Conservation (phyloP, 2,888 invertebrate genomes). For the Caenorhabditis panamensis region DNA sequence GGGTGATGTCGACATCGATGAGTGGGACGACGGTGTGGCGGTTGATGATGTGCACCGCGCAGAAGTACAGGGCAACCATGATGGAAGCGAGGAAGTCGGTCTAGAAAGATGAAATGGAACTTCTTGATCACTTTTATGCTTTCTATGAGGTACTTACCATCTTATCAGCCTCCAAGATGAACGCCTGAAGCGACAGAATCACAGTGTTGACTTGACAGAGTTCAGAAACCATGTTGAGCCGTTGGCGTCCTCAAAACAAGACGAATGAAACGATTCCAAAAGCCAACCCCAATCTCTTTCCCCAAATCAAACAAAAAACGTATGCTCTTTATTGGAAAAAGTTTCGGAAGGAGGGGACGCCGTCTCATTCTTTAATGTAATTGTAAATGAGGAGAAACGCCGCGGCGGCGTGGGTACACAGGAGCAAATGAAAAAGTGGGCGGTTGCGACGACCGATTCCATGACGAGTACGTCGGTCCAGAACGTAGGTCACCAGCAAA, state of each 20-base stretch:
- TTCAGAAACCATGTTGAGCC: neutral
- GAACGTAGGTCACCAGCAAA: slow-evolving; percentile 21
- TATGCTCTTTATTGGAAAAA: slow-evolving; percentile 7
- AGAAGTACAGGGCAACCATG: slow-evolving; percentile 7
- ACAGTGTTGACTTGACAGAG: slow-evolving; percentile 10
- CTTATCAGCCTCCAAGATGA: slow-evolving; percentile 7
- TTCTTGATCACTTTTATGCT: neutral
- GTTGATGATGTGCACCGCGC: slow-evolving; percentile 4
- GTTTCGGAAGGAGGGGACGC: neutral
- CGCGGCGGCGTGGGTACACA: slow-evolving; percentile 6
- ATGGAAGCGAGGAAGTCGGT: slow-evolving; percentile 5
- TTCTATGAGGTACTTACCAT: slow-evolving; percentile 13
- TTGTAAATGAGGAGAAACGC: slow-evolving; percentile 16
- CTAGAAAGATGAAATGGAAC: slow-evolving; percentile 6
- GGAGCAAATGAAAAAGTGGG: slow-evolving; percentile 33
- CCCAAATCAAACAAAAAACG: slow-evolving; percentile 6
- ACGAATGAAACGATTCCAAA: neutral
- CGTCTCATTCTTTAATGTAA: slow-evolving; percentile 27
- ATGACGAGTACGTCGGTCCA: slow-evolving; percentile 26
- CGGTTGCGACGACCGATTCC: slow-evolving; percentile 16
- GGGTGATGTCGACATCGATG: neutral
- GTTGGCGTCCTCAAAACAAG: neutral
- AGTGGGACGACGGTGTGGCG: neutral
- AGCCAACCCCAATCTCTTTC: neutral
- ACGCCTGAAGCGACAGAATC: neutral